phyloP scores from a whole-genome alignment of 1,140 invertebrate genomes.

The Aleiodes sp. region DNA sequence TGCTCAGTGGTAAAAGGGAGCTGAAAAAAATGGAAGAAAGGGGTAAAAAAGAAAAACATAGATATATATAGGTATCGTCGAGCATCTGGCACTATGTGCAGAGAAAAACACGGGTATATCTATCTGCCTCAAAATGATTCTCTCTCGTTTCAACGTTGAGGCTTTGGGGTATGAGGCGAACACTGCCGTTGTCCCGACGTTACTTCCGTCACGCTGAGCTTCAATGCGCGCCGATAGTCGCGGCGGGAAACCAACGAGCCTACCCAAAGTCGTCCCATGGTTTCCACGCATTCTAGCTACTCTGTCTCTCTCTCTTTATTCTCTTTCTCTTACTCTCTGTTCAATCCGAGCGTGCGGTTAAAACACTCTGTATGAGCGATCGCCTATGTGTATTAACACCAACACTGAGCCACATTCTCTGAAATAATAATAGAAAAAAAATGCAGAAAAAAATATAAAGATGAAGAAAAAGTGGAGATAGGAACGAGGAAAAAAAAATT shows the following conservation, averaged over 20 bases:
- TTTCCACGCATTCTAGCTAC: slow-evolving; percentile 54
- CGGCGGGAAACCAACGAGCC: slow-evolving; percentile 62
- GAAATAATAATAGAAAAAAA: slow-evolving; percentile 64
- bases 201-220: slow-evolving; percentile 66
- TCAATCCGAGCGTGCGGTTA: slow-evolving; percentile 30
- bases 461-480: slow-evolving; percentile 37
- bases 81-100: neutral
- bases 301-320: no score
- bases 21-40: neutral
- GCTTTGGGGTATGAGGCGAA: neutral
- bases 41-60: neutral
- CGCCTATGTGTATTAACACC: neutral
- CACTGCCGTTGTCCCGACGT: slow-evolving; percentile 61
- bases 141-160: neutral
- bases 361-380: neutral
- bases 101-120: slow-evolving; percentile 1
- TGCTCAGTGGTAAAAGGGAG: neutral
- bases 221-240: slow-evolving; percentile 65
- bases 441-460: slow-evolving; percentile 37
- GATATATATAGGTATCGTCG: neutral
- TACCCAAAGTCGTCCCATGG: slow-evolving; percentile 62
- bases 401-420: slow-evolving; percentile 43
- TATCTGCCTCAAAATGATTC: neutral
- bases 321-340: no score
- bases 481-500: slow-evolving; percentile 54